Evolutionary conservation across 2,797 vertebrate genomes (phyloP).

Genomic region (Rhincodon typus): DNA sequence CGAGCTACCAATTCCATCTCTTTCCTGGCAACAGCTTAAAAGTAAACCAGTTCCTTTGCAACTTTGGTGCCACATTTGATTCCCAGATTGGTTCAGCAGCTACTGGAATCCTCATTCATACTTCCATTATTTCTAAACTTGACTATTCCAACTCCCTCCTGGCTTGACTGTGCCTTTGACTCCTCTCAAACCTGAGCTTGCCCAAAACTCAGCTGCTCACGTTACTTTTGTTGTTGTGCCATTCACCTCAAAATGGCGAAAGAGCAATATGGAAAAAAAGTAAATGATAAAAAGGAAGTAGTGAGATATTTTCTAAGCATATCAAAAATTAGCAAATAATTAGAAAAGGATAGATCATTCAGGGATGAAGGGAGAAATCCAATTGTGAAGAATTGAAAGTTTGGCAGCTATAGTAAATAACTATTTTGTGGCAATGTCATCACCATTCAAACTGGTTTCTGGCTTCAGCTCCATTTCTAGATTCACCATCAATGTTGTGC

Average conservation of each 20-base stretch:
- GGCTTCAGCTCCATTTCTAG: no score
- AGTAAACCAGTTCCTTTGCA: background rate
- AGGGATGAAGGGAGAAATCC: background rate
- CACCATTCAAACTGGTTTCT: background rate
- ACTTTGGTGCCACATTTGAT: background rate
- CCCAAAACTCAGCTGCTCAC: background rate
- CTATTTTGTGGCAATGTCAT: background rate
- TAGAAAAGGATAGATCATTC: background rate
- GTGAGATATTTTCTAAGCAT: background rate
- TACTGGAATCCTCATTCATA: no score
- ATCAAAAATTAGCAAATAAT: background rate
- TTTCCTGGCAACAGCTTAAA: background rate
- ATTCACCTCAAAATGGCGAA: background rate
- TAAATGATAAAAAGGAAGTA: background rate
- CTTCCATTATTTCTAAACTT: background rate
- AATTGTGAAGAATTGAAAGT: background rate
- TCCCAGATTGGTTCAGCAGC: no score
- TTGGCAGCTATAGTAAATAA: background rate
- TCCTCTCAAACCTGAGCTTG: background rate
- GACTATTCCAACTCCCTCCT: background rate
- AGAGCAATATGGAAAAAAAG: background rate
- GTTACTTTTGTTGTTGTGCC: background rate
- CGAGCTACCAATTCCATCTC: no score
- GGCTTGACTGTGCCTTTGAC: background rate
- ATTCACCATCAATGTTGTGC: background rate